These are phyloP conservation scores for Eremophila alpestris DNA, from an alignment of 2,797 vertebrate species.

Conservation along the genomic window DNA sequence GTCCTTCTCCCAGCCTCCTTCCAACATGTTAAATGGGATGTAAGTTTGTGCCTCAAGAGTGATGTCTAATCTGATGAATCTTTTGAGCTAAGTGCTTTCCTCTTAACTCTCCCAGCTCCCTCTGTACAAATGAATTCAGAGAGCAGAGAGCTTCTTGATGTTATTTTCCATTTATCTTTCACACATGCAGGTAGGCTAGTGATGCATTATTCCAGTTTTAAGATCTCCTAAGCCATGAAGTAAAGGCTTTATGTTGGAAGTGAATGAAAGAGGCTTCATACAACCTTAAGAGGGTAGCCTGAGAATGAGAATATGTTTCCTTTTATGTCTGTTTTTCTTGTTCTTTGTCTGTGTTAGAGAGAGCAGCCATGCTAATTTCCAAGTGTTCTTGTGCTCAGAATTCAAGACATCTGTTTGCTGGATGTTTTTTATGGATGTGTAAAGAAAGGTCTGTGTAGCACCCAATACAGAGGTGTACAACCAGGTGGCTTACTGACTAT, in stretches of 20 bases:
- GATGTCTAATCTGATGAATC: not conserved
- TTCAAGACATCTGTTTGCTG: not conserved
- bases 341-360: not conserved
- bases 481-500: not conserved
- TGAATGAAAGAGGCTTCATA: not conserved
- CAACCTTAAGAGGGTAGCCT: not conserved
- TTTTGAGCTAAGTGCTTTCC: not conserved
- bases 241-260: not conserved
- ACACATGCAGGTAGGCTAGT: not conserved
- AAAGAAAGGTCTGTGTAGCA: not conserved
- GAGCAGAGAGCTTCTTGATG: not conserved
- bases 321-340: not conserved
- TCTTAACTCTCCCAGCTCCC: not conserved
- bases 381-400: not conserved
- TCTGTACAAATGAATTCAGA: not conserved
- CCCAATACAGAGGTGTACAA: accelerated
- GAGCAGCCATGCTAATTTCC: not conserved
- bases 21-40: not conserved
- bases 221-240: not conserved
- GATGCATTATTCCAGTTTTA: not conserved
- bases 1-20: not conserved
- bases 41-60: not conserved
- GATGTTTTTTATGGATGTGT: not conserved
- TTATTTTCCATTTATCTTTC: not conserved
- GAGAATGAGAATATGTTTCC: not conserved